Conservation (phyloP, 1,140 invertebrate genomes). For the Drosophila bocki region DNA sequence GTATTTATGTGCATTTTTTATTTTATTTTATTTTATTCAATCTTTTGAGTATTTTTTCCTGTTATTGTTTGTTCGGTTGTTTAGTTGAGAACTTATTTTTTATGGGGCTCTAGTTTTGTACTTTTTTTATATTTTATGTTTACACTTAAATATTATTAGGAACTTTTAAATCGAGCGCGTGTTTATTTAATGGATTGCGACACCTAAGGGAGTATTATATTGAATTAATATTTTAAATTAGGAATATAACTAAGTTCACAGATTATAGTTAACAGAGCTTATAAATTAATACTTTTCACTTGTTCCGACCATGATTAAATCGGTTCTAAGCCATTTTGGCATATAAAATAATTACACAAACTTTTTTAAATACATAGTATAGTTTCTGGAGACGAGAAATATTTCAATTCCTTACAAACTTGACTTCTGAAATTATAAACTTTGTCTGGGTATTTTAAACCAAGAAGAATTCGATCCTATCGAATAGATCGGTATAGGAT, state of each 20-base stretch:
- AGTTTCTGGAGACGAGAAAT: not conserved
- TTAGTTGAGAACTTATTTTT: constrained; percentile 13
- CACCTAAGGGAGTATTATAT: constrained; percentile 26
- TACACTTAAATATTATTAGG: constrained; percentile 73
- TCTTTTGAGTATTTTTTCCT: constrained; percentile 8
- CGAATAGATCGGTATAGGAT: not conserved
- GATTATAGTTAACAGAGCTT: not conserved
- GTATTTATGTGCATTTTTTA: constrained; percentile 2
- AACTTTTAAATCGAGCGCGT: constrained; percentile 64
- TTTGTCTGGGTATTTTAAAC: not conserved
- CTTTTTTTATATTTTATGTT: constrained; percentile 49
- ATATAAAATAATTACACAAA: not conserved
- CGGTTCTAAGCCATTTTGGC: not conserved
- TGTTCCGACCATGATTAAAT: not conserved
- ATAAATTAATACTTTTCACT: not conserved
- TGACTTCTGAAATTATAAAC: not conserved
- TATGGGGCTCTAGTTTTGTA: constrained; percentile 56
- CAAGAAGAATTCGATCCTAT: not conserved
- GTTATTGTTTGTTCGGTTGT: constrained; percentile 8
- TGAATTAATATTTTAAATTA: not conserved
- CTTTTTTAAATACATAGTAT: not conserved
- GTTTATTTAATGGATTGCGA: constrained; percentile 43
- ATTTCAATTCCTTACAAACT: not conserved
- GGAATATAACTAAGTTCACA: not conserved
- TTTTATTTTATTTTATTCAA: not conserved